Evolutionary conservation across 2,113 vertebrate genomes (phyloP), one percentile per base, ranked within the genome.

Genomic region (Onychorhynchus coronatus): DNA sequence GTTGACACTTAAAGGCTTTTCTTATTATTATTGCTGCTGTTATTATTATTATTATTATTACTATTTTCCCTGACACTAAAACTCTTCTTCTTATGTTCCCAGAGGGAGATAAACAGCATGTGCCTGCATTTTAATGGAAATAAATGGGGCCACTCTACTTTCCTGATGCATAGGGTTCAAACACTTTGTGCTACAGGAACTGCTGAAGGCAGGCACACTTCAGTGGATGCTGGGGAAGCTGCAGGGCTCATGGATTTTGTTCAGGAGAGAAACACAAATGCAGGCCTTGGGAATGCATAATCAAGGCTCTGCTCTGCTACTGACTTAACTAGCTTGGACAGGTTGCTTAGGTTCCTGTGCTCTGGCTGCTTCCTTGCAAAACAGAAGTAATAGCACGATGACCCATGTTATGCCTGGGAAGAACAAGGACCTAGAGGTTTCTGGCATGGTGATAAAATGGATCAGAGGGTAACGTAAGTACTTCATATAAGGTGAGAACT

Each of bases 101-200:
- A 94, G 85, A 97, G 89, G 93, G 93, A 97, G 83, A 98, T 95
- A 95, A 97, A 97, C 75, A 86, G 80, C 17, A 2, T 80, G 49
- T 93, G 78, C 62, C 78, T 96, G 88, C 75, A 97, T 96, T 93
- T 97, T 96, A 97, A 96, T 97, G 65, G 86, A 55, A 97, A 91
- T 74, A 89, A 95, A 93, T 56, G 91, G 37, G 47, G 21, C 49
- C 75, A 82, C 62, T 53, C 73, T 86, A 28, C 74, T 63, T 94
- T 87, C 81, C 70, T 65, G 88, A 87, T 35, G 63, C 37, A 50
- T 16, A 20, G 47, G 53, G 50, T 94, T 95, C 76, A 66, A 91
- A 52, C 62, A 77, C 53, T 85, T 63, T 82, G 82, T 82, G 74
- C 41, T 85, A 86, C 67, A 85, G 39, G 58, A 92, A 52, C 12